A percentile compares a stretch with the other conserved stretches of the same genome.
phyloP scores from a whole-genome alignment of 1,140 invertebrate genomes.

The Pararge aegeria region DNA sequence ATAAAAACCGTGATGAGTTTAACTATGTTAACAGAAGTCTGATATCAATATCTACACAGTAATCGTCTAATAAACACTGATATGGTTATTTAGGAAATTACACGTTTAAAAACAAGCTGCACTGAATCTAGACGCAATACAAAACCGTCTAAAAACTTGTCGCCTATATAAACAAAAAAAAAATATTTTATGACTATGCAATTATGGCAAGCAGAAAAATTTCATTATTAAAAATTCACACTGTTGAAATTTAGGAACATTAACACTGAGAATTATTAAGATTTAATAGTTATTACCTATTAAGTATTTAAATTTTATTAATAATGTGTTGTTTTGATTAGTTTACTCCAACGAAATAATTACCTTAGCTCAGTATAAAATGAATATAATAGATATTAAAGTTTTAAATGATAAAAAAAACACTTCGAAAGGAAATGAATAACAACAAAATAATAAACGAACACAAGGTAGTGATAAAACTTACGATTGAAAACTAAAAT shows the following conservation, averaged over 20 bases:
- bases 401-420: slow-evolving; percentile 22
- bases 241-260: slow-evolving; percentile 78
- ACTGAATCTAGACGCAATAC: slow-evolving; percentile 36
- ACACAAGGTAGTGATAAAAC: slow-evolving; percentile 66
- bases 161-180: slow-evolving; percentile 26
- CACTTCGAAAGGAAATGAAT: slow-evolving; percentile 36
- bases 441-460: slow-evolving; percentile 56
- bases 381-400: slow-evolving; percentile 38
- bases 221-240: slow-evolving; percentile 64
- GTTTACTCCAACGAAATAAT: slow-evolving; percentile 38
- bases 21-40: slow-evolving; percentile 3
- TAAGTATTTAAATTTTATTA: slow-evolving; percentile 53
- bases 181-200: slow-evolving; percentile 45
- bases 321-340: slow-evolving; percentile 50
- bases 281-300: slow-evolving; percentile 71
- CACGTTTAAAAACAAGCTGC: slow-evolving; percentile 22
- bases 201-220: slow-evolving; percentile 69
- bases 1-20: not conserved
- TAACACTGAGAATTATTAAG: slow-evolving; percentile 77
- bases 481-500: slow-evolving; percentile 55
- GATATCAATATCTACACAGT: slow-evolving; percentile 14
- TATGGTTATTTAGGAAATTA: slow-evolving; percentile 26
- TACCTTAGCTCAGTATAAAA: slow-evolving; percentile 29
- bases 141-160: slow-evolving; percentile 28
- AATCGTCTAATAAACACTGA: slow-evolving; percentile 25